Evolutionary conservation across 2,888 invertebrate genomes (phyloP), one percentile per base, ranked within the genome.

Genomic region (Bhutanitis thaidina): DNA sequence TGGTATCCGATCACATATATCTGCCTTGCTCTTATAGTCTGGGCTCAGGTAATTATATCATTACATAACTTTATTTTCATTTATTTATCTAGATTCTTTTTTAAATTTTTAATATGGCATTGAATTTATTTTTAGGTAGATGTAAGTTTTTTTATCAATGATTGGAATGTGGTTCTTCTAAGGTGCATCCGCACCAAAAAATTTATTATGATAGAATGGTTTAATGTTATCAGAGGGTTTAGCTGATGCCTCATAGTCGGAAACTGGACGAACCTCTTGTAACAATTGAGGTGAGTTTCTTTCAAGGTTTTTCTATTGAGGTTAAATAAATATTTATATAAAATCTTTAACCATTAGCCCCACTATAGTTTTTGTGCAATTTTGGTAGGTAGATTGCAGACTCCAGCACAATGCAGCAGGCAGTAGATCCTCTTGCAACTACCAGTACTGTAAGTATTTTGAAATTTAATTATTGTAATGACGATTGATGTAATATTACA

Each of bases 211-310:
- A 83, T 89, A 84, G 82, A 82, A 79, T 74, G 82, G 81, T 86
- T 79, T 78, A 80, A 80, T 77, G 80, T 79, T 65, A 74, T 79
- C 66, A 80, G 83, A 86, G 87, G 86, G 67, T 80, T 76, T 83
- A 90, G 90, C 90, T 90, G 90, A 90, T 90, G 90, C 90, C 90
- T 88, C 90, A 86, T 80, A 83, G 88, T 72, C 83, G 88, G 87
- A 89, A 76, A 77, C 81, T 89, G 82, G 88, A 90, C 78, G 90
- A 90, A 73, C 88, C 89, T 78, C 88, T 90, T 77, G 90, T 90
- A 81, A 87, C 87, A 61, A 82, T 90, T 89, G 90, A 90, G 90
- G 90, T 90, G 86, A 86, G 88, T 60, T 41, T 55, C 50, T 30
- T 43, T 45, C 14, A 29, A 7, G 27, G 1, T 43, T 67, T 60